A percentile compares a stretch with the other conserved stretches of the same genome.
Evolutionary conservation across 2,797 vertebrate genomes (phyloP).

Genomic region (Coracias cyanogaster): DNA sequence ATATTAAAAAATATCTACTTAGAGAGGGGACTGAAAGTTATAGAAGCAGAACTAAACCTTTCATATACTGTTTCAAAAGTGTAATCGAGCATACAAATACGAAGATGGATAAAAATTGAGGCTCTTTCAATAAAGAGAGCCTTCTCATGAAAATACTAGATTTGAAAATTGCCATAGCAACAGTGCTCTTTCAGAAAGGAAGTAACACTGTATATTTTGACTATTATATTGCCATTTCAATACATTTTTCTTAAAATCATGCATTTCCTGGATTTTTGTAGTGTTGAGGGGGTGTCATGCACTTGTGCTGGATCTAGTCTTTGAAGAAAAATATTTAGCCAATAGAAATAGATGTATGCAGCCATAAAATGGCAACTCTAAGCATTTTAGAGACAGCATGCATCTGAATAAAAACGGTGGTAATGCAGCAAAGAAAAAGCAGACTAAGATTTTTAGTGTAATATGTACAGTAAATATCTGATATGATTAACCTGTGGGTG

Average conservation of each 20-base stretch:
- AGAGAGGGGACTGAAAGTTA: slow-evolving; percentile 9
- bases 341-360: neutral
- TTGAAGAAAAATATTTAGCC: slow-evolving; percentile 3
- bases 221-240: slow-evolving; percentile 11
- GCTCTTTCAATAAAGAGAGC: slow-evolving; percentile 22
- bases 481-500: neutral
- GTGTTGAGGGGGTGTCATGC: neutral
- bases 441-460: neutral
- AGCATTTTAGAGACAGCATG: neutral
- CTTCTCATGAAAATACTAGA: slow-evolving; percentile 7
- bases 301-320: neutral
- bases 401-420: neutral
- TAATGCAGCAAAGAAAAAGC: neutral
- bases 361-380: neutral
- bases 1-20: slow-evolving; percentile 12
- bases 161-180: slow-evolving; percentile 59
- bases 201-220: neutral
- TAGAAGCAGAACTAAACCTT: slow-evolving; percentile 40
- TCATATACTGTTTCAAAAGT: slow-evolving; percentile 48
- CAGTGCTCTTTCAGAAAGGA: slow-evolving; percentile 9
- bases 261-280: neutral
- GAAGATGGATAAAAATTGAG: slow-evolving; percentile 35
- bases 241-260: neutral
- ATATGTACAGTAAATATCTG: neutral
- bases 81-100: slow-evolving; percentile 50